Evolutionary conservation across 1,140 invertebrate genomes (phyloP), one percentile per base, ranked within the genome.

Genomic region (Drosophila grimshawi): DNA sequence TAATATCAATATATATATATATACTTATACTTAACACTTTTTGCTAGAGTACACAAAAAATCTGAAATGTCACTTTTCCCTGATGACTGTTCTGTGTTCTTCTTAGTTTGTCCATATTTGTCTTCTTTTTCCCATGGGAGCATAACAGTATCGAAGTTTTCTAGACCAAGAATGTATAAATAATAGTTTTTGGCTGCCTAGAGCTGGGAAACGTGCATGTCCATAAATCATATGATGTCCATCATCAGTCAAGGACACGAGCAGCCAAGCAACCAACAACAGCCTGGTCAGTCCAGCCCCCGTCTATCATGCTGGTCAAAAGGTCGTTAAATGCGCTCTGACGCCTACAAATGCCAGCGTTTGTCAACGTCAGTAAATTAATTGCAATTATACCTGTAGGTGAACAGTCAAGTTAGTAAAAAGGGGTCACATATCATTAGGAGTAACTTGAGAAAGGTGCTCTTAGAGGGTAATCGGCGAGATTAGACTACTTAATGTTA

Each of bases 181-280:
- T 29, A 51, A 30, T 37, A 66, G 55, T 37, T 29, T 46, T 59
- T 39, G 53, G 48, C 72, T 67, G 30, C 39, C 52, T 79, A 19
- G 19, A 19, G 19, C 46, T 59, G 46, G 41, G 43, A 59, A 41
- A 35, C 48, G n/a, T 49, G 29, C 48, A n/a, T 41, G 11, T 51
- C 48, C 81, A 85, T 85, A 86, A 85, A 85, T 85, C 81, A 85
- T 85, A 81, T 37, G 43, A 41, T 52, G 65, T 61, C 61, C 81
- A 85, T 86, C 81, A 85, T 85, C 81, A 85, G 81, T 85, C 81
- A 83, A 80, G 67, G 64, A 53, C 65, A 62, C 56, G 43, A 64
- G 75, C 70, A 60, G 59, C 43, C 49, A 43, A 35, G 41, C 49
- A n/a, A n/a, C 4, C 37, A 27, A 11, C 56, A 45, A 3, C 49